Percentiles rank a stretch among this genome's conserved stretches.
Evolutionary conservation across 1,140 invertebrate species (phyloP).

Genomic region (Varroa destructor): DNA sequence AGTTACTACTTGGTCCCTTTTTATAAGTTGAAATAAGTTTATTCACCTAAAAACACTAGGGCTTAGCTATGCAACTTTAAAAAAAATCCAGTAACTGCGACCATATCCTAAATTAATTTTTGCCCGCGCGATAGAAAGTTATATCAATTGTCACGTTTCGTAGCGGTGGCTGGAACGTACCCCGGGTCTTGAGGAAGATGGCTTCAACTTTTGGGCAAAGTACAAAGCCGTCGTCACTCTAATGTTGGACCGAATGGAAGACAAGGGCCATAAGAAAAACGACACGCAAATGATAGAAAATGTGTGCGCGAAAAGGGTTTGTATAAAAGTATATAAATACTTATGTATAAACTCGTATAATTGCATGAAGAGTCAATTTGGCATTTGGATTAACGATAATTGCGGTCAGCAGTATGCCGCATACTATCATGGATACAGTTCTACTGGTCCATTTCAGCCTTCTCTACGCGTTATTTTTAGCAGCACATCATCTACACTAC

Average conservation of each 20-base stretch:
- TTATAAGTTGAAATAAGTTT: not conserved
- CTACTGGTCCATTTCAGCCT: no score
- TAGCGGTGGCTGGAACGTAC: conserved; percentile 76
- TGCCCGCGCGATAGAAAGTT: not conserved
- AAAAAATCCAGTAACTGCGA: conserved; percentile 20
- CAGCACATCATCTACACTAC: no score
- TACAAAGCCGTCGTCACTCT: conserved; percentile 61
- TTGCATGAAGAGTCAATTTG: not conserved
- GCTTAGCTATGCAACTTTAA: not conserved
- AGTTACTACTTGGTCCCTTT: no score
- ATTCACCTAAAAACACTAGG: not conserved
- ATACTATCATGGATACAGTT: no score
- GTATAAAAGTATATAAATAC: not conserved
- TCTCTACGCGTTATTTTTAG: no score
- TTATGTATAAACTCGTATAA: no score
- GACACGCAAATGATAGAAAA: conserved; percentile 26
- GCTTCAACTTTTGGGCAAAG: conserved; percentile 86
- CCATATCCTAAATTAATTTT: conserved; percentile 18
- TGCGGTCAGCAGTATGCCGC: not conserved
- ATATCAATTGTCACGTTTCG: conserved; percentile 17
- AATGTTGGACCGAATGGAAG: conserved; percentile 56
- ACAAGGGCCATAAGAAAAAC: conserved; percentile 45
- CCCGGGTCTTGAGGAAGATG: conserved; percentile 65
- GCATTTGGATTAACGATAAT: not conserved
- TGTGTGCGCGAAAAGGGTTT: conserved; percentile 23